Conservation (phyloP, 2,888 invertebrate species). For the Ectemnius continuus region DNA sequence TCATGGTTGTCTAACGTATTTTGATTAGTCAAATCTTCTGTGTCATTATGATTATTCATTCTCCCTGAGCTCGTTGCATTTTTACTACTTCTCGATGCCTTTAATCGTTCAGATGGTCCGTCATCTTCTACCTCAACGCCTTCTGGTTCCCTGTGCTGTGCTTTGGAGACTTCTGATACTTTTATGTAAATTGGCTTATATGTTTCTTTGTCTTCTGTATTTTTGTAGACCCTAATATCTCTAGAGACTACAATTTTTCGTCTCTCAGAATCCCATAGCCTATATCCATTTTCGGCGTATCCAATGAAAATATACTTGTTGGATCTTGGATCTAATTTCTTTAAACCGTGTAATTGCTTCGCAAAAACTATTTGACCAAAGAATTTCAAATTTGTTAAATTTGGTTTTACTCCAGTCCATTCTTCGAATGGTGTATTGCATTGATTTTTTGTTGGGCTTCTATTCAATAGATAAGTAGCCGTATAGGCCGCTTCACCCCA, state of each 20-base stretch:
- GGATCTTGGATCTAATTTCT: slow-evolving; percentile 63
- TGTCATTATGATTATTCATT: too few species aligned
- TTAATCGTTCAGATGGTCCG: not conserved
- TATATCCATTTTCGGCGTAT: slow-evolving; percentile 53
- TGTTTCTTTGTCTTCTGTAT: not conserved
- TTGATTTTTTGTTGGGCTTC: slow-evolving; percentile 54
- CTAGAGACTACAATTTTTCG: slow-evolving; percentile 41
- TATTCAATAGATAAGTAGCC: slow-evolving; percentile 37
- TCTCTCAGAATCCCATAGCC: slow-evolving; percentile 51
- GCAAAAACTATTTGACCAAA: slow-evolving; percentile 65
- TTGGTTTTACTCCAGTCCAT: slow-evolving; percentile 61
- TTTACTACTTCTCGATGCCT: too few species aligned
- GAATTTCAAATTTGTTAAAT: slow-evolving; percentile 48
- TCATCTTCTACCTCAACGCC: not conserved
- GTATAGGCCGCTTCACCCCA: slow-evolving; percentile 53
- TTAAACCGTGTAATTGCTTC: slow-evolving; percentile 54
- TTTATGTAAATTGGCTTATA: not conserved
- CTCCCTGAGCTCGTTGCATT: too few species aligned
- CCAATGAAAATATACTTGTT: slow-evolving; percentile 59
- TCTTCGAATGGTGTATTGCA: slow-evolving; percentile 61
- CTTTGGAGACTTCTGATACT: not conserved
- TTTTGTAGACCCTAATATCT: slow-evolving; percentile 31
- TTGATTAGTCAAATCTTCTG: too few species aligned
- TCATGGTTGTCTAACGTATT: too few species aligned
- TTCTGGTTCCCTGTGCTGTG: not conserved